Evolutionary conservation across 2,797 vertebrate genomes (phyloP), one percentile per base, ranked within the genome.

Genomic region (Alectoris magna): DNA sequence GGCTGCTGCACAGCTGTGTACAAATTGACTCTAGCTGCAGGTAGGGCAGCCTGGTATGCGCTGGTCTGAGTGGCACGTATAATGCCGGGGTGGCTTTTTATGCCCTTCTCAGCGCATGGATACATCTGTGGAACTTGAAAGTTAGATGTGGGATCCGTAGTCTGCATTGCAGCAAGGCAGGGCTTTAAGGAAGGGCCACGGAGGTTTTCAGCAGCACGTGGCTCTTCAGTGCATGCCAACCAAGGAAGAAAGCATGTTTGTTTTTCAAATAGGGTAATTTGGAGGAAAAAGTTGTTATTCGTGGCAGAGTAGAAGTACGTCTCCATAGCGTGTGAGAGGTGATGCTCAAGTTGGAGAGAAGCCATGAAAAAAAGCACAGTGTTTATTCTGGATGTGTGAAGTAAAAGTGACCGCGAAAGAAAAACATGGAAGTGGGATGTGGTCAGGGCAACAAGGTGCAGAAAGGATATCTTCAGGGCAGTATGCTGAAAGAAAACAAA

Each of bases 381-480:
- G 0, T 74, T 90, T 91, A 14, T 77, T 88, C 58, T 80, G 79
- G 41, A 51, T 73, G 60, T 56, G 59, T 86, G 86, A 93, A 68
- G n/a, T 27, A 80, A 66, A 58, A 43, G 69, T 80, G 83, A 81
- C 76, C 36, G 0, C 3, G 0, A 66, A 89, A 92, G 66, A 26
- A 75, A 81, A 87, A 72, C 63, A 67, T 21, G 43, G 63, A 90
- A 72, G 46, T 69, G 72, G 67, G 43, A 75, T 87, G 67, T 87
- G 82, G 89, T 92, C 87, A 69, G 68, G 87, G 77, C 44, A 87
- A 22, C 55, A 60, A 75, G 46, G 82, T 92, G 73, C 4, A 15
- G 78, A 95, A 90, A 84, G 70, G 36, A 78, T 64, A 31, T 91
- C 76, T 89, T 94, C 73, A 49, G 34, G 60, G 55, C 38, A 80